Conservation (phyloP, 2,888 invertebrate species). For the Morpho achilles region DNA sequence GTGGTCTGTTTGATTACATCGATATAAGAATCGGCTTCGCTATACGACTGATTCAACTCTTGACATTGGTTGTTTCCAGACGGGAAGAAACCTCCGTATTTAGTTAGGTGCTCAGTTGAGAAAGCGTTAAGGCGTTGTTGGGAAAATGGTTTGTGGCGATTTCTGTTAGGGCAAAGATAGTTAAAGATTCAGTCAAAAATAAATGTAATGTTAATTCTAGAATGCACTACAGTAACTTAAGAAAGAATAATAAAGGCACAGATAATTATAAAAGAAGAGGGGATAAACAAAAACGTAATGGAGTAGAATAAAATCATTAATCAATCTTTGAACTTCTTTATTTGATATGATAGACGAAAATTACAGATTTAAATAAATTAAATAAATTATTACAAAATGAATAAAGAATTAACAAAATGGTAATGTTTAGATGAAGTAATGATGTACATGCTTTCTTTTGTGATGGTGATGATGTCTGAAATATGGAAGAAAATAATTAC, state of each 20-base stretch:
- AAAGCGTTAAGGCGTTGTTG: slow-evolving; percentile 76
- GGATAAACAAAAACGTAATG: not conserved
- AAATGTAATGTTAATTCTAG: slow-evolving; percentile 19
- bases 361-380: not conserved
- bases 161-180: slow-evolving; percentile 71
- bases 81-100: slow-evolving; percentile 72
- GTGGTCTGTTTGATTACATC: slow-evolving; percentile 63
- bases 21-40: slow-evolving; percentile 70
- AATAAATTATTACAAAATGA: slow-evolving; percentile 2
- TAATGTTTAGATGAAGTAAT: slow-evolving; percentile 52
- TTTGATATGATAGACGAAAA: slow-evolving; percentile 7
- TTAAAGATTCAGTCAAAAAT: slow-evolving; percentile 44
- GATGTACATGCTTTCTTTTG: slow-evolving; percentile 64
- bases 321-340: slow-evolving; percentile 14
- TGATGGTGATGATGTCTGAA: slow-evolving; percentile 66
- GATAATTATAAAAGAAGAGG: not conserved
- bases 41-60: slow-evolving; percentile 70
- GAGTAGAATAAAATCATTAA: slow-evolving; percentile 18
- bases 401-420: not conserved
- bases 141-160: slow-evolving; percentile 75
- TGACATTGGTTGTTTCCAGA: slow-evolving; percentile 71
- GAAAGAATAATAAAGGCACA: slow-evolving; percentile 1
- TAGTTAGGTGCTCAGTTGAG: slow-evolving; percentile 73
- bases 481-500: slow-evolving; percentile 48
- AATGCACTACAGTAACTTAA: slow-evolving; percentile 5